Evolutionary conservation across 2,797 vertebrate species (phyloP), one percentile per base, ranked within the genome.

Genomic region (Tauraco hartlaubi): DNA sequence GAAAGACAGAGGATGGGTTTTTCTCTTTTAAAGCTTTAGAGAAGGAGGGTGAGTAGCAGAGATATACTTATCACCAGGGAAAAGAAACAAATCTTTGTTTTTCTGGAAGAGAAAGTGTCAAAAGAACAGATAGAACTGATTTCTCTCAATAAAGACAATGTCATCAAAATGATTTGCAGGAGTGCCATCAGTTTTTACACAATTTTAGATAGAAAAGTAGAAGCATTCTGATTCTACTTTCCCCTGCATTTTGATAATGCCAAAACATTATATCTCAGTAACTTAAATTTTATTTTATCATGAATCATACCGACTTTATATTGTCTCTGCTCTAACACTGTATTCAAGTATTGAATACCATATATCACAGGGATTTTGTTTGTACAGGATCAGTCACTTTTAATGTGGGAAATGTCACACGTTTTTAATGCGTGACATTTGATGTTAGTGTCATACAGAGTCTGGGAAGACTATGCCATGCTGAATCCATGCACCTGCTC

Each of bases 151-250:
- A 94, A 95, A 96, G 51, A 78, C 73, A 86, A 82, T 63, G 12
- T 52, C 39, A 92, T 95, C 51, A 87, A 96, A 88, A 93, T 92
- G 43, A 96, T 96, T 88, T 95, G 90, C 59, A 86, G 77, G 20
- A 92, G 35, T 22, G 41, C n/a, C 76, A 86, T 49, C 80, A 90
- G n/a, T 51, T 94, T 93, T 76, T 78, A 93, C 51, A 92, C 48
- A 44, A 41, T 88, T 96, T 94, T 73, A 92, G 51, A 76, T 8
- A 76, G 55, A 88, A 95, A 94, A 76, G 67, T 82, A 75, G 74
- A 84, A 74, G 44, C 43, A 87, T 90, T 90, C 69, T 78, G 61
- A 88, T 90, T 72, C 80, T 41, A 73, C 54, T 95, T 95, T 85
- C 35, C 33, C 26, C 76, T 75, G 79, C 64, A 92, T 94, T 95